Percentiles rank a stretch among this genome's conserved stretches.
Evolutionary conservation across 2,113 vertebrate genomes (phyloP).

Genomic region (Lethenteron reissneri): DNA sequence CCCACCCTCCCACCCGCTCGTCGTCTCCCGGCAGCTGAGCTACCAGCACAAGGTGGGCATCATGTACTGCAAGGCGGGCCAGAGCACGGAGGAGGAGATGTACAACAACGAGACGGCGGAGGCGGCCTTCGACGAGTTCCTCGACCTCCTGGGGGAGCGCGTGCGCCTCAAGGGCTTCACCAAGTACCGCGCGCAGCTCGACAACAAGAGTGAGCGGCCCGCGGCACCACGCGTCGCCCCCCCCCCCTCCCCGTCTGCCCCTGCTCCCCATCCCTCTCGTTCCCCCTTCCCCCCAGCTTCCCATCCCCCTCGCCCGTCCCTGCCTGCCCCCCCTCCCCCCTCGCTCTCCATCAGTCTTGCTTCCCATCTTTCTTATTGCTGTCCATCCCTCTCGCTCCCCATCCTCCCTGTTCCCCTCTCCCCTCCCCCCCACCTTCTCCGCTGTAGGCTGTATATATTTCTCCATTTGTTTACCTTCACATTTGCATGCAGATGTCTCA

Average conservation of each 20-base stretch:
- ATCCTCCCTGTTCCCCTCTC: neutral
- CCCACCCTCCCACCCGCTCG: conserved; percentile 3
- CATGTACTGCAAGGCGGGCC: conserved; percentile 59
- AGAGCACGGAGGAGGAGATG: conserved; percentile 95
- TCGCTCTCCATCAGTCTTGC: neutral
- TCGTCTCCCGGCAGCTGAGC: conserved; percentile 33
- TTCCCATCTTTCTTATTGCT: neutral
- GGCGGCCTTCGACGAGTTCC: conserved; percentile 49
- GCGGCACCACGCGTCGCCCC: too few species aligned
- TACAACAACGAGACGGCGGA: conserved; percentile 81
- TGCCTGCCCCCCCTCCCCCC: neutral
- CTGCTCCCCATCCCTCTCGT: neutral
- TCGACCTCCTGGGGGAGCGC: conserved; percentile 54
- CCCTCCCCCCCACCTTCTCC: neutral
- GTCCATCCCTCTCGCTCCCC: neutral
- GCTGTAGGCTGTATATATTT: neutral
- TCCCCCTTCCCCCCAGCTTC: neutral
- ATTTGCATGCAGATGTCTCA: too few species aligned
- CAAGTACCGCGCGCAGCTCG: conserved; percentile 72
- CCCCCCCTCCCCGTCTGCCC: neutral
- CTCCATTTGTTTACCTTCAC: too few species aligned
- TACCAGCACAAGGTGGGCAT: conserved; percentile 73
- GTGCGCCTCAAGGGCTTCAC: conserved; percentile 43
- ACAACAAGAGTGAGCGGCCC: conserved; percentile 57
- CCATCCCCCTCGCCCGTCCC: neutral